These are phyloP conservation scores for Oreortyx pictus DNA, from an alignment of 2,797 vertebrate genomes.

Conservation along the genomic window DNA sequence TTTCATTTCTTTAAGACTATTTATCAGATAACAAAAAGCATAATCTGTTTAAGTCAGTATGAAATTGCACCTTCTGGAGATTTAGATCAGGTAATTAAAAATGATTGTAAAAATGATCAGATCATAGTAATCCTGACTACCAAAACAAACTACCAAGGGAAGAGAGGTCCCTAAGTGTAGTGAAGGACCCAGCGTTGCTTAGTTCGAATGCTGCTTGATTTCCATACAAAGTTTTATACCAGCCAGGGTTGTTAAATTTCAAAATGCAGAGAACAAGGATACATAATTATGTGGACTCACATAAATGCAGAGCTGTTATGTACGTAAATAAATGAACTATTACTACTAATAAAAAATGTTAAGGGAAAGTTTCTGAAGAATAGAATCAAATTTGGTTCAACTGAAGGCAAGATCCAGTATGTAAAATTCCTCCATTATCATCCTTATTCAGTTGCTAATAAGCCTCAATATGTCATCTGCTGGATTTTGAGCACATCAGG, in stretches of 20 bases:
- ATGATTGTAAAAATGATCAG: no score
- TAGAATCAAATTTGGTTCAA: not conserved
- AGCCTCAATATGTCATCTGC: not conserved
- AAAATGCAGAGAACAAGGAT: not conserved
- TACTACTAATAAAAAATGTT: no score
- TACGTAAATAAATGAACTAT: not conserved
- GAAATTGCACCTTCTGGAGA: not conserved
- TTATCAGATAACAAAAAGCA: not conserved
- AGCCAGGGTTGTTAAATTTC: not conserved
- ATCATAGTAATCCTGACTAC: not conserved
- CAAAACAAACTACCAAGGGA: not conserved
- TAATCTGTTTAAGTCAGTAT: not conserved
- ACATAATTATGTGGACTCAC: not conserved
- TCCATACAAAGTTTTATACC: not conserved
- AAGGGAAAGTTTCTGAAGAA: not conserved
- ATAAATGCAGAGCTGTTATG: not conserved
- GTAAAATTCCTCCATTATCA: not conserved
- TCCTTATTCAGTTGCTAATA: not conserved
- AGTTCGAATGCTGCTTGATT: not conserved
- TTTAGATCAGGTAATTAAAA: not conserved
- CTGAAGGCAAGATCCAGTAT: not conserved
- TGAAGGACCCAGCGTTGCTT: not conserved
- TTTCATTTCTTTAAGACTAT: not conserved
- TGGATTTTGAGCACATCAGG: not conserved
- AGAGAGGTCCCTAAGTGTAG: not conserved